A percentile compares a stretch with the other conserved stretches of the same genome.
Conservation (phyloP, 2,888 invertebrate species). For the Pseudoips prasinana region DNA sequence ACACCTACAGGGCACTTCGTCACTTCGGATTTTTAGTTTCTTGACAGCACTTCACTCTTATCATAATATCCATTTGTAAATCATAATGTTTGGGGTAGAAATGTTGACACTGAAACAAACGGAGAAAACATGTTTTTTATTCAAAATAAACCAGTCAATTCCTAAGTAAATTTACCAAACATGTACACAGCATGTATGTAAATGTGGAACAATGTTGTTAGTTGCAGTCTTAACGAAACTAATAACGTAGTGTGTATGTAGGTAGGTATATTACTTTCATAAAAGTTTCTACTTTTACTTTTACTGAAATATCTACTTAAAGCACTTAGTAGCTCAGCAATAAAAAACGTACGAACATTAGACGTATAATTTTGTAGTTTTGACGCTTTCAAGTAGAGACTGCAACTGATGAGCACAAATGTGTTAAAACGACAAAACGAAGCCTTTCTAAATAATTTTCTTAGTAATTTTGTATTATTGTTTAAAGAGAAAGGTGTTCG, state of each 20-base stretch:
- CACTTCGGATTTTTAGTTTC: constrained; percentile 82
- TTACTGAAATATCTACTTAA: constrained; percentile 14
- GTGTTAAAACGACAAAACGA: constrained; percentile 30
- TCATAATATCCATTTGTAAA: constrained; percentile 83
- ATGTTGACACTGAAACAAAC: constrained; percentile 80
- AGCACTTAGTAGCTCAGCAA: constrained; percentile 6
- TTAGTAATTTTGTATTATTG: constrained; percentile 43
- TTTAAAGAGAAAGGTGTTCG: constrained; percentile 63
- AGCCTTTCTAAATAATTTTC: constrained; percentile 51
- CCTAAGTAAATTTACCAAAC: constrained; percentile 5
- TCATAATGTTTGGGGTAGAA: constrained; percentile 82
- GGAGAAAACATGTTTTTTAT: constrained; percentile 31
- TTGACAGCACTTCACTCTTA: constrained; percentile 81
- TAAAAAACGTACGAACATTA: constrained; percentile 12
- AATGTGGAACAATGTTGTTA: constrained; percentile 5
- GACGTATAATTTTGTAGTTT: constrained; percentile 8
- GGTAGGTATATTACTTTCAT: constrained; percentile 20
- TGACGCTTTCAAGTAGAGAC: constrained; percentile 27
- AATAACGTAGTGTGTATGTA: too few relatives aligned
- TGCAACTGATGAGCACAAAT: constrained; percentile 34
- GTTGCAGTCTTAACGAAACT: too few relatives aligned
- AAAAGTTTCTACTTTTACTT: constrained; percentile 39
- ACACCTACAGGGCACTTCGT: constrained; percentile 78
- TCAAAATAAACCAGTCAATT: not conserved
- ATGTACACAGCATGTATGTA: constrained; percentile 1